These are phyloP conservation scores for Camelus dromedarius DNA, from an alignment of 2,113 vertebrate genomes.

Conservation along the genomic window DNA sequence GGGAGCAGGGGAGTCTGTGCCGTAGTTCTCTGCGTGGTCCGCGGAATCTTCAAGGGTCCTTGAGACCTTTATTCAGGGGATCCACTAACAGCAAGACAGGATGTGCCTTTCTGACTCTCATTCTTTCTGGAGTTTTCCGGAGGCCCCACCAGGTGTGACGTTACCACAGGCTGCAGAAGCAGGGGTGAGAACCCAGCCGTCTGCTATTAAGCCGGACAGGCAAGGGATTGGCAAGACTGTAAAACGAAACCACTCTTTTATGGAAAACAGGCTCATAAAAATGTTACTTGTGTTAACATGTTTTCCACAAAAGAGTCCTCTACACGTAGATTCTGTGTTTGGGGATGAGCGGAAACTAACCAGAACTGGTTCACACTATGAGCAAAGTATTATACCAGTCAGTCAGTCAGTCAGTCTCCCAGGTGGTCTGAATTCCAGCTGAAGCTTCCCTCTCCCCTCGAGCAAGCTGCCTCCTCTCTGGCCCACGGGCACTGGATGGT, in stretches of 20 bases:
- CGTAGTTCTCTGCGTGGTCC: background rate
- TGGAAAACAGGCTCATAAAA: background rate
- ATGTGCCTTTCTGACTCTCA: background rate
- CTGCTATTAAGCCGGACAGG: background rate
- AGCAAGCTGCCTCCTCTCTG: background rate
- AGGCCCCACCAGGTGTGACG: background rate
- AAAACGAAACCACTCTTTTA: background rate
- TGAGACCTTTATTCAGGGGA: background rate
- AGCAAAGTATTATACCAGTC: background rate
- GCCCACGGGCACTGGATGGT: background rate
- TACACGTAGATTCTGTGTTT: background rate
- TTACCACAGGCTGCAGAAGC: background rate
- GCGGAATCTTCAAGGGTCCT: background rate
- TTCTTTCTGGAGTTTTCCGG: background rate
- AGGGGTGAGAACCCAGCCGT: background rate
- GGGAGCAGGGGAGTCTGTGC: background rate
- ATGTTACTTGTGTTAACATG: background rate
- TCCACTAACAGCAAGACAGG: background rate
- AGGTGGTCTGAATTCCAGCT: background rate
- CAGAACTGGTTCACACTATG: background rate
- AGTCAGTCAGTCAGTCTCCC: background rate
- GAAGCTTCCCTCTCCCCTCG: background rate
- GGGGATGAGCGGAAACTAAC: background rate
- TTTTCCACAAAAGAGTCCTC: background rate
- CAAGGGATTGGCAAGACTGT: background rate